Percentiles rank a stretch among this genome's conserved stretches.
Conservation (phyloP, 2,797 vertebrate species). For the Lithobates pipiens region DNA sequence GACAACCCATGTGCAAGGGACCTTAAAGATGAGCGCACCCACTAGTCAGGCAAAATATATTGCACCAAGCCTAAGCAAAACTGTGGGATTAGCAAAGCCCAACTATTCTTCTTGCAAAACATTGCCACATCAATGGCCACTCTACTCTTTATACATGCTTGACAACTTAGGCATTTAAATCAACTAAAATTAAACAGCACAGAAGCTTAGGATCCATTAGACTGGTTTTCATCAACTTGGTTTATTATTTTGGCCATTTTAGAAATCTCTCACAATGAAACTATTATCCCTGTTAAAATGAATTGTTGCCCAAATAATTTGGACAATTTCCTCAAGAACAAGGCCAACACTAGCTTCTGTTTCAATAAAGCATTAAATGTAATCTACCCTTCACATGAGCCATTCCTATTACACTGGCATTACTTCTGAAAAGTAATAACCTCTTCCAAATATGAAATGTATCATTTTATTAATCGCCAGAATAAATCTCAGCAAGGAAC, state of each 20-base stretch:
- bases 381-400: not conserved
- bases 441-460: too few relatives aligned
- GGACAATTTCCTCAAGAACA: constrained; percentile 5
- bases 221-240: constrained; percentile 23
- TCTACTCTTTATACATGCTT: not conserved
- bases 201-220: not conserved
- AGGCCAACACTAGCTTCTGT: not conserved
- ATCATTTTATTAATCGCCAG: too few relatives aligned
- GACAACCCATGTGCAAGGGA: too few relatives aligned
- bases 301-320: constrained; percentile 32
- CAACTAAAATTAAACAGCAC: constrained; percentile 11
- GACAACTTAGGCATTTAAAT: not conserved
- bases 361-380: not conserved
- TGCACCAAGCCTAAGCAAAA: too few relatives aligned
- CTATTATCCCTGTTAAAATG: constrained; percentile 5
- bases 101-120: too few relatives aligned
- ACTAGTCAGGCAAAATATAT: too few relatives aligned
- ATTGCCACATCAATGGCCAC: too few relatives aligned
- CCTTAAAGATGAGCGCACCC: too few relatives aligned
- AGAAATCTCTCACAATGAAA: constrained; percentile 6
- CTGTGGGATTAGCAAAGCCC: too few relatives aligned
- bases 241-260: constrained; percentile 34
- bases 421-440: too few relatives aligned
- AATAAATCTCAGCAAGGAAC: too few relatives aligned
- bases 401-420: too few relatives aligned